phyloP scores from a whole-genome alignment of 2,888 invertebrate species.

The Julus scandinavius region DNA sequence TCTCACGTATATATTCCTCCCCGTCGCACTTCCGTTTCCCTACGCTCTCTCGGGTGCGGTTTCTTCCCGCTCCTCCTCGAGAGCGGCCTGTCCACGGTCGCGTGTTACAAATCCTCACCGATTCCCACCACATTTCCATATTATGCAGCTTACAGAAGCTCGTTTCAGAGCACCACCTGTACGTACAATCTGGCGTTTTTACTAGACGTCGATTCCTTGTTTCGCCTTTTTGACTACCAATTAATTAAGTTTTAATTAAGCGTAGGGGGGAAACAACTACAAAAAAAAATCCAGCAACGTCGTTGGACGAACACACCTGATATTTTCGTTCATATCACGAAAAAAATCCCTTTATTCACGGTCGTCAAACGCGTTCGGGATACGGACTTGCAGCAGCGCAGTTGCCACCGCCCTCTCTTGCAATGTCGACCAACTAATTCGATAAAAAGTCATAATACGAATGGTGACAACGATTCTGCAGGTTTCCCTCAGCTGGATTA shows the following conservation, averaged over 20 bases:
- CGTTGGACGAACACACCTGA: not conserved
- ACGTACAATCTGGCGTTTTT: too few relatives aligned
- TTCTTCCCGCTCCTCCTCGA: not conserved
- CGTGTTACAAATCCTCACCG: not conserved
- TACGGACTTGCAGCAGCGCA: too few relatives aligned
- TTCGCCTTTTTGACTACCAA: not conserved
- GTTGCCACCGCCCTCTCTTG: not conserved
- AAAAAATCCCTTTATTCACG: not conserved
- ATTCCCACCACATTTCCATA: not conserved
- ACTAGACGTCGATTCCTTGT: too few relatives aligned
- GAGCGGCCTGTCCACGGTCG: not conserved
- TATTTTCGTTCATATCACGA: not conserved
- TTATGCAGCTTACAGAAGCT: not conserved
- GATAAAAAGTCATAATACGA: not conserved
- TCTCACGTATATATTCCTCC: not conserved
- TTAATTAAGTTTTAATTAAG: slow-evolving; percentile 24
- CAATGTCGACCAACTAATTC: not conserved
- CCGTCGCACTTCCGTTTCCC: not conserved
- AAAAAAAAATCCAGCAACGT: not conserved
- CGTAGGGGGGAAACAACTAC: not conserved
- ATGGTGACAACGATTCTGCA: not conserved
- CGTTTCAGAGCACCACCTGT: too few relatives aligned
- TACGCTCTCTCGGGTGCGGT: not conserved
- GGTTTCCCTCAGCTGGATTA: not conserved
- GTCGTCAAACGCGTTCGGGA: not conserved